Evolutionary conservation across 2,113 vertebrate species (phyloP).

Genomic region (Spheniscus mendiculus): DNA sequence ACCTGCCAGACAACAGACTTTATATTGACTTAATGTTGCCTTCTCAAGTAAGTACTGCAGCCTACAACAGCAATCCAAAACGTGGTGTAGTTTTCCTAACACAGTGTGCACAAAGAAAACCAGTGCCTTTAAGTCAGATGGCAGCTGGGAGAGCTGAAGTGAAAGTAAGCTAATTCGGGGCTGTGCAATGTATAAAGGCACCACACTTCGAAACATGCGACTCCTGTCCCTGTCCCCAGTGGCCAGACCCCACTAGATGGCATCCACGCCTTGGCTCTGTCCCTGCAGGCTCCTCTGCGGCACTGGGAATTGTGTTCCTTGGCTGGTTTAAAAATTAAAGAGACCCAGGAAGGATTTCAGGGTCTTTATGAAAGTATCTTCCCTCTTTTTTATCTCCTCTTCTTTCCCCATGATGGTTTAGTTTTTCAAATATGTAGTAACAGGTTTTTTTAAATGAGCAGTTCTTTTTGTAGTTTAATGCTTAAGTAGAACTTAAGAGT

Average conservation of each 20-base stretch:
- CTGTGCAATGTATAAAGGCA: not conserved
- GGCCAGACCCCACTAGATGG: constrained; percentile 62
- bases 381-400: not conserved
- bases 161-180: not conserved
- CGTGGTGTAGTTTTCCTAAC: accelerated
- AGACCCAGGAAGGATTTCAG: not conserved
- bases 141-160: not conserved
- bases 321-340: not conserved
- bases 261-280: not conserved
- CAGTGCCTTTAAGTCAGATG: not conserved
- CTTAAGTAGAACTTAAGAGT: not conserved
- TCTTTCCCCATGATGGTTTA: accelerated
- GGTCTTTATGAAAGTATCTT: not conserved
- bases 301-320: too few species aligned
- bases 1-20: not conserved
- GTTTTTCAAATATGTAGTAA: not conserved
- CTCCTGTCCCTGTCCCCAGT: not conserved
- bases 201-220: accelerated
- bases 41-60: not conserved
- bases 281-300: not conserved
- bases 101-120: accelerated
- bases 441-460: not conserved
- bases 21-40: not conserved
- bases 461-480: not conserved
- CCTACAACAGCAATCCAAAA: not conserved